Conservation (phyloP, 2,113 vertebrate species). For the Platichthys flesus region DNA sequence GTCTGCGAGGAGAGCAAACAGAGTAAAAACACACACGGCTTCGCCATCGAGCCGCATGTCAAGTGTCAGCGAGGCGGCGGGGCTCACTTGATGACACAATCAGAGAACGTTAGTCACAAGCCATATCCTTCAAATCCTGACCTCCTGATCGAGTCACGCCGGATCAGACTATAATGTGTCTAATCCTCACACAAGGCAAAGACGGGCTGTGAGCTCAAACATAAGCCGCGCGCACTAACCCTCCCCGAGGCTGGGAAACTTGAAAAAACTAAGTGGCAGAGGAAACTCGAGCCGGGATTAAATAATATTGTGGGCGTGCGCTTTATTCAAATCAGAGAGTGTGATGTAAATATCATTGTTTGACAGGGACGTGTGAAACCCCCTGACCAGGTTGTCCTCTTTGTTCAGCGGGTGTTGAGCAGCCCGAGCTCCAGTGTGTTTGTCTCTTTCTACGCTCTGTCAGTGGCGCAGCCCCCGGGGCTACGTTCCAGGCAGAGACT, state of each 20-base stretch:
- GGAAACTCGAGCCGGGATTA: neutral
- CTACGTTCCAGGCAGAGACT: conserved; percentile 42
- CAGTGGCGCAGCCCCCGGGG: conserved; percentile 33
- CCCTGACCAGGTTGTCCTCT: conserved; percentile 38
- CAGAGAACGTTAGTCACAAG: conserved; percentile 43
- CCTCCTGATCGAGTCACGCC: conserved; percentile 37
- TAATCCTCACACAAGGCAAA: conserved; percentile 50
- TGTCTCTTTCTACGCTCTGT: conserved; percentile 36
- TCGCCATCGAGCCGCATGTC: neutral
- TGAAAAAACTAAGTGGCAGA: conserved; percentile 2
- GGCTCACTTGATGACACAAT: conserved; percentile 17
- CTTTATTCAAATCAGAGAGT: conserved; percentile 6
- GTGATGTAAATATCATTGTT: conserved; percentile 17
- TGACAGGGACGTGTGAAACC: conserved; percentile 36
- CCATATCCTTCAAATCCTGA: conserved; percentile 50
- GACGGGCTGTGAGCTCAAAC: conserved; percentile 6
- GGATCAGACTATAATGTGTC: conserved; percentile 43
- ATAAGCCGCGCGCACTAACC: conserved; percentile 29
- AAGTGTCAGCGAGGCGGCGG: conserved; percentile 20
- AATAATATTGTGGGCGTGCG: conserved; percentile 14
- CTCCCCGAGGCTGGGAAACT: conserved; percentile 15
- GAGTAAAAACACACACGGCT: neutral
- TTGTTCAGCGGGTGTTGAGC: conserved; percentile 9
- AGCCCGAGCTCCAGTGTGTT: conserved; percentile 12
- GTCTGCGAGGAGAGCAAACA: neutral